Conservation (phyloP, 2,797 vertebrate genomes). For the Prionace glauca region DNA sequence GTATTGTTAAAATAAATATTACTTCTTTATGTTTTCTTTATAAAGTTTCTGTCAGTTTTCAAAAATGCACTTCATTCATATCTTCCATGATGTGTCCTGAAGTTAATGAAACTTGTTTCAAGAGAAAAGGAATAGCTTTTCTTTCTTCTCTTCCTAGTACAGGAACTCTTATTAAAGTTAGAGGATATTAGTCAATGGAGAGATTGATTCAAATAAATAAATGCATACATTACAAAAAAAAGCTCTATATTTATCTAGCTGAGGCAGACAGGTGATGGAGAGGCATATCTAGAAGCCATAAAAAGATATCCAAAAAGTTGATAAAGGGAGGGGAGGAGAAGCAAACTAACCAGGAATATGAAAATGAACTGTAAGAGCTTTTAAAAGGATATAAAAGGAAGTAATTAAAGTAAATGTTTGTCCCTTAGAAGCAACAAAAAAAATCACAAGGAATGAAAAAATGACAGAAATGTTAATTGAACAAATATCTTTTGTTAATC, state of each 20-base stretch:
- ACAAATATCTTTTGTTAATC: too few species aligned
- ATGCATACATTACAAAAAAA: neutral
- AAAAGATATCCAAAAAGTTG: neutral
- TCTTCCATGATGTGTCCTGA: neutral
- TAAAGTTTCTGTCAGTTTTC: slow-evolving; percentile 1
- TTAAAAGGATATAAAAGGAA: neutral
- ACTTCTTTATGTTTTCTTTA: neutral
- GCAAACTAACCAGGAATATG: neutral
- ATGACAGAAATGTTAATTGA: neutral
- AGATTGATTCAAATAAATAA: neutral
- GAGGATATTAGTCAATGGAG: neutral
- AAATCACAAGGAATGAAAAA: neutral
- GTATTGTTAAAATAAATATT: neutral
- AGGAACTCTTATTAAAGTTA: neutral
- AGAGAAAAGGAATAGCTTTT: neutral
- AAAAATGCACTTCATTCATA: neutral
- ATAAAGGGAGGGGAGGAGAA: neutral
- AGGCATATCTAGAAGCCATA: neutral
- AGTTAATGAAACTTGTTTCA: neutral
- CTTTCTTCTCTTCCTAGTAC: neutral
- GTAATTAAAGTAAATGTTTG: neutral
- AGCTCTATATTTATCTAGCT: neutral
- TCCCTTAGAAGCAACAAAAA: neutral
- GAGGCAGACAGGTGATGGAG: neutral
- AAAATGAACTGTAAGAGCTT: neutral